phyloP scores from a whole-genome alignment of 2,888 invertebrate genomes.

The Incurvaria masculella region DNA sequence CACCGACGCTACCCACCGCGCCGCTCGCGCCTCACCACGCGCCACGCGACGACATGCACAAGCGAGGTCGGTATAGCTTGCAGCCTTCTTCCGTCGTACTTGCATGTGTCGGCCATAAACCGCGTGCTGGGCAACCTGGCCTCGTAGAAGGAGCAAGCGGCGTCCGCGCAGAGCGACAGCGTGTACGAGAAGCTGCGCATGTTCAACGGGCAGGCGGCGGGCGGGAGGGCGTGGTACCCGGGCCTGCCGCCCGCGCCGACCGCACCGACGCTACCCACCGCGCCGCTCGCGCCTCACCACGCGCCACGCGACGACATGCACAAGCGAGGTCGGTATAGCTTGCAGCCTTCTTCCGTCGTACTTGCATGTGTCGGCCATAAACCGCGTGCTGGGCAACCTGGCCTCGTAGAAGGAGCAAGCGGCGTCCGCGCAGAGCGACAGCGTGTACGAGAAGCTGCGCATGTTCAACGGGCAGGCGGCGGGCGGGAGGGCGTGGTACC shows the following conservation, averaged over 20 bases:
- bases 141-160: slow-evolving; percentile 93
- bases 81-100: too few relatives aligned
- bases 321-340: slow-evolving; percentile 64
- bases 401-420: slow-evolving; percentile 96
- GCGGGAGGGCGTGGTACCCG: slow-evolving; percentile 87
- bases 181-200: slow-evolving; percentile 93
- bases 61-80: slow-evolving; percentile 61
- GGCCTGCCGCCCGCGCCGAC: slow-evolving; percentile 69
- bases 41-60: slow-evolving; percentile 69
- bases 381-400: slow-evolving; percentile 93
- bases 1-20: slow-evolving; percentile 68
- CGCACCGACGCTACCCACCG: slow-evolving; percentile 70
- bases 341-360: too few relatives aligned
- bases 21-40: slow-evolving; percentile 56
- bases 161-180: slow-evolving; percentile 78
- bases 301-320: slow-evolving; percentile 66
- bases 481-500: slow-evolving; percentile 86
- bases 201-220: slow-evolving; percentile 87
- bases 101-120: slow-evolving; percentile 98
- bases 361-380: slow-evolving; percentile 98
- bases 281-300: slow-evolving; percentile 57
- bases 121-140: slow-evolving; percentile 94
- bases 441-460: slow-evolving; percentile 90
- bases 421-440: slow-evolving; percentile 77
- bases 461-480: slow-evolving; percentile 92